Conservation (phyloP, 1,140 invertebrate species). For the Pseudomyrmex concolor region DNA sequence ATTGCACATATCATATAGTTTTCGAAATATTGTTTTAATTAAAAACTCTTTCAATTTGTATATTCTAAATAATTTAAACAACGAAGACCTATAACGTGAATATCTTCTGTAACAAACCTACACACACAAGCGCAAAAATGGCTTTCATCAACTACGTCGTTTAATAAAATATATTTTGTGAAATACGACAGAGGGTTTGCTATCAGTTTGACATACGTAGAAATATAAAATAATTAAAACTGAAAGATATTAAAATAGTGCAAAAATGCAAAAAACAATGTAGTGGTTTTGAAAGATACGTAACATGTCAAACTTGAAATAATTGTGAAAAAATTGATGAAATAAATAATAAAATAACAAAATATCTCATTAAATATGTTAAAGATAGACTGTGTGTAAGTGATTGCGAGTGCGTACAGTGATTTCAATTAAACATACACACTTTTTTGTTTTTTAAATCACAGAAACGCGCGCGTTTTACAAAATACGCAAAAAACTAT, state of each 20-base stretch:
- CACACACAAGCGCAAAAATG: background rate
- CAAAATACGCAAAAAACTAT: slow-evolving; percentile 56
- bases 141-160: background rate
- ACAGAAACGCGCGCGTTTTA: background rate
- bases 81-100: background rate
- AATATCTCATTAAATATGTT: no score
- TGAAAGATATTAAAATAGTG: slow-evolving; percentile 15
- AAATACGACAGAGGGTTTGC: background rate
- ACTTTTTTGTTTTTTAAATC: background rate
- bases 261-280: slow-evolving; percentile 8
- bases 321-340: no score
- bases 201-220: background rate
- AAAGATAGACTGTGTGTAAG: background rate
- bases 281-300: slow-evolving; percentile 16
- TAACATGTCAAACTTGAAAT: background rate
- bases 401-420: background rate
- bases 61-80: background rate
- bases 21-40: slow-evolving; percentile 9
- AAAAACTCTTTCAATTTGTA: slow-evolving; percentile 1
- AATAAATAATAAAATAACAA: no score
- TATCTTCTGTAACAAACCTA: slow-evolving; percentile 4
- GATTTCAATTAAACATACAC: slow-evolving; percentile 27
- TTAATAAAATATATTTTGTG: slow-evolving; percentile 26
- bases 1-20: background rate
- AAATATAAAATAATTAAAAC: slow-evolving; percentile 44